phyloP scores from a whole-genome alignment of 2,888 invertebrate species.

The Oxytorus armatus region DNA sequence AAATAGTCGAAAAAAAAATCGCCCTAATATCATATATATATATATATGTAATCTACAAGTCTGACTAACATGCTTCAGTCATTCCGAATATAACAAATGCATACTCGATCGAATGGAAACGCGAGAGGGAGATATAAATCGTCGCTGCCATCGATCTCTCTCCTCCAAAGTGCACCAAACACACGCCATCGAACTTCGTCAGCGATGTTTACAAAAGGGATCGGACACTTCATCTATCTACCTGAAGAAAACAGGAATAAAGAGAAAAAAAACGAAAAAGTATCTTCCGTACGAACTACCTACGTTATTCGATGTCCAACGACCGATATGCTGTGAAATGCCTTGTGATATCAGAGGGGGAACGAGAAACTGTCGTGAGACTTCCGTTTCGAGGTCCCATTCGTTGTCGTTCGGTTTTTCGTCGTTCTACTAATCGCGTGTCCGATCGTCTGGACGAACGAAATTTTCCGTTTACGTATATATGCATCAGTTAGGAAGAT shows the following conservation, averaged over 20 bases:
- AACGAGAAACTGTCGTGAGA: conserved; percentile 17
- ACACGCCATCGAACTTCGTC: conserved; percentile 62
- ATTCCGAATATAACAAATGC: conserved; percentile 32
- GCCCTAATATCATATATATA: too few species aligned
- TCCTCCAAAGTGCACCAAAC: conserved; percentile 56
- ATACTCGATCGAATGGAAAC: conserved; percentile 22
- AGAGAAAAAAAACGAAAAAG: conserved; percentile 5
- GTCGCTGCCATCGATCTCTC: conserved; percentile 56
- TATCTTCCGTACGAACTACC: conserved; percentile 47
- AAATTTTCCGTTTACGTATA: conserved; percentile 14
- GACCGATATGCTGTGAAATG: conserved; percentile 30
- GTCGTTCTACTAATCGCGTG: conserved; percentile 38
- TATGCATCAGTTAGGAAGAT: background rate
- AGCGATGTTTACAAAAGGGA: conserved; percentile 73
- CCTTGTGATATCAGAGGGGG: background rate
- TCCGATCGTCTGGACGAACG: conserved; percentile 19
- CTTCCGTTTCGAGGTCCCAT: conserved; percentile 29
- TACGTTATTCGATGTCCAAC: conserved; percentile 12
- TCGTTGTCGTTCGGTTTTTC: conserved; percentile 27
- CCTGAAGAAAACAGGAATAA: conserved; percentile 47
- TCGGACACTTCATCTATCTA: conserved; percentile 66
- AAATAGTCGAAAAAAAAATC: too few species aligned
- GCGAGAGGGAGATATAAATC: conserved; percentile 22
- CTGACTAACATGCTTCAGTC: conserved; percentile 28
- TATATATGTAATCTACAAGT: too few species aligned